phyloP scores from a whole-genome alignment of 2,113 vertebrate species.

The Tetrax tetrax region DNA sequence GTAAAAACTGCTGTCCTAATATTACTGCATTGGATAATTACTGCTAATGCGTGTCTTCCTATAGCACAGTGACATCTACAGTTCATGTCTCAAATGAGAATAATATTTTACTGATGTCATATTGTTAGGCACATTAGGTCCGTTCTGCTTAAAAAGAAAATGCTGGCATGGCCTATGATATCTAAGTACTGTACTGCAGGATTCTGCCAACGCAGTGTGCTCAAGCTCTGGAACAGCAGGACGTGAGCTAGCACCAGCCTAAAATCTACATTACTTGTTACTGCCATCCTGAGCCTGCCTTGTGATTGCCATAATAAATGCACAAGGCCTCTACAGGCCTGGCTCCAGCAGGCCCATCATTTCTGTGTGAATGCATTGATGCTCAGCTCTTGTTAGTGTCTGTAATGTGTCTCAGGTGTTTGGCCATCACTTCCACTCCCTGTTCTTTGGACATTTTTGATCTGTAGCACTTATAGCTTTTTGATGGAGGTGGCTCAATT shows the following conservation, averaged over 20 bases:
- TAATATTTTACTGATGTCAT: not conserved
- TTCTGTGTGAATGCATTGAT: not conserved
- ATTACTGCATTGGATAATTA: not conserved
- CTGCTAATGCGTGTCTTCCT: not conserved
- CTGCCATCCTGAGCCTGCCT: not conserved
- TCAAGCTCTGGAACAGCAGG: not conserved
- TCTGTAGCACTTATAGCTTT: not conserved
- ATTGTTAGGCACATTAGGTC: not conserved
- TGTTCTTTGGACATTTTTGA: not conserved
- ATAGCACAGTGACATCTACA: slow-evolving; percentile 63
- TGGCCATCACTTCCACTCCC: not conserved
- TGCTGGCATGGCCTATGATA: not conserved
- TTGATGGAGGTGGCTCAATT: not conserved
- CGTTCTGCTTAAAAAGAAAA: not conserved
- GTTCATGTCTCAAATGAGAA: not conserved
- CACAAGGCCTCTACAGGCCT: not conserved
- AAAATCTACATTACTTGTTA: not conserved
- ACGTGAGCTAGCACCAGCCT: not conserved
- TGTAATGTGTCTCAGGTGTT: not conserved
- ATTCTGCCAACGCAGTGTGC: fast-evolving
- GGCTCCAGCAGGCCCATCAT: not conserved
- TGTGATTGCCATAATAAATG: not conserved
- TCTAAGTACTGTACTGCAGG: not conserved
- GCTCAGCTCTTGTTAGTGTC: not conserved
- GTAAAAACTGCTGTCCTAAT: not conserved